Base-by-base conservation (phyloP, 2,888 invertebrate genomes). In the Argyresthia goedartella region DNA sequence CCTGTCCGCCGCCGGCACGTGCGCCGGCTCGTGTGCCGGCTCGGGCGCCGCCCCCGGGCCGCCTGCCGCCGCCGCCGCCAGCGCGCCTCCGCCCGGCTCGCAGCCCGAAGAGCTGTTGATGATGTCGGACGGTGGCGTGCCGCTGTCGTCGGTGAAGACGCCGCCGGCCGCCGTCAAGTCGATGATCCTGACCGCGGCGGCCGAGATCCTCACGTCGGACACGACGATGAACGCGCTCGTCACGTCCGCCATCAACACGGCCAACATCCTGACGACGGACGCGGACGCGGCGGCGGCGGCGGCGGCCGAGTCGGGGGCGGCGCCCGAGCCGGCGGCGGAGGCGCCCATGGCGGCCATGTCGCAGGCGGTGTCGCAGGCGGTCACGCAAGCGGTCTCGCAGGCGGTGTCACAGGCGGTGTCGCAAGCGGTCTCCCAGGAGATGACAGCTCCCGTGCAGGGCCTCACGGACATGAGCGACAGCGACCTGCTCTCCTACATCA, bases 401-500 rank as follows among this genome's bases (percentile, higher is more conserved):
- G 82, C 84, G 15, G 87, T 87, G 15, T 79, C 78, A 51, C 81
- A 88, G 53, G 81, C 81, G 33, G 88, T 88, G 52, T 80, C 81
- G 56, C 81, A 85, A 60, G 84, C 82, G 56, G 86, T 87, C 49
- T 71, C 77, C 55, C 84, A 86, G 61, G 87, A 87, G 66, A 88
- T 90, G 74, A 73, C 81, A 60, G 88, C 89, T 89, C 78, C 92
- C 88, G 86, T 85, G 51, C 92, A 92, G 68, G 91, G 93, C 48
- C 88, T 95, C 61, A 92, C 93, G 9, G 91, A 92, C 64, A 94
- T 96, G 92, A 94, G 94, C 57, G 95, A 95, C 75, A 93, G 93
- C 76, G 95, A 96, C 81, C 88, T 96, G 61, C 90, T 96, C 62
- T 95, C 93, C 73, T 94, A 95, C 80, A 95, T 96, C 62, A 95